These are phyloP conservation scores for Chiloscyllium punctatum DNA, from an alignment of 2,797 vertebrate genomes.

Conservation along the genomic window DNA sequence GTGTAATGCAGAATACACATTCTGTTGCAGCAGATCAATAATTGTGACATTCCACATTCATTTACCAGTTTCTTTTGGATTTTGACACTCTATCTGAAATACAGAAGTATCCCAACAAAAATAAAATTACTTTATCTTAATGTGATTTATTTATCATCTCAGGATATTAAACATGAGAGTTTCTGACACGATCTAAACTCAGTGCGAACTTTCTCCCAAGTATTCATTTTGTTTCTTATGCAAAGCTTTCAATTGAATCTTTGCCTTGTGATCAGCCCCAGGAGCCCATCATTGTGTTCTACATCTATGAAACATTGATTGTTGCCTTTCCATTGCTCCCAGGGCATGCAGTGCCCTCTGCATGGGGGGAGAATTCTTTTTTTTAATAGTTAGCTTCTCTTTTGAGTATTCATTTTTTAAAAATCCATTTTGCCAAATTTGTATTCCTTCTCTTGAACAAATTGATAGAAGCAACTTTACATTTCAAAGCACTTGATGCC, in stretches of 20 bases:
- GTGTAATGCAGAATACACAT: background rate
- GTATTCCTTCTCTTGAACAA: background rate
- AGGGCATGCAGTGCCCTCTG: background rate
- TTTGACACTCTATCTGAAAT: background rate
- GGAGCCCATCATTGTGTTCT: background rate
- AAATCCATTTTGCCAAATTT: background rate
- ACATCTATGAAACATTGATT: background rate
- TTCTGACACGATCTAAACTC: background rate
- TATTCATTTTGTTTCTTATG: background rate
- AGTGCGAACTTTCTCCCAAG: background rate
- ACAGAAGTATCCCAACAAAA: background rate
- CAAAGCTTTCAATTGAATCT: background rate
- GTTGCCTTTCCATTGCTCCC: background rate
- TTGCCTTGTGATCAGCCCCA: background rate
- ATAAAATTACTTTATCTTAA: background rate
- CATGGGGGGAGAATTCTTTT: background rate
- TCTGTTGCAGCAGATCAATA: background rate
- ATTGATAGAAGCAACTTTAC: background rate
- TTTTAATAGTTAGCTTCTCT: background rate
- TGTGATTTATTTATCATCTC: background rate
- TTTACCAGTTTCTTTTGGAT: background rate
- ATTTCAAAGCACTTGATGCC: background rate
- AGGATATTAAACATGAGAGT: background rate
- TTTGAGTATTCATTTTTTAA: background rate
- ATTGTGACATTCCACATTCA: background rate